phyloP scores from a whole-genome alignment of 2,113 vertebrate genomes.

The Zosterops pallidus region DNA sequence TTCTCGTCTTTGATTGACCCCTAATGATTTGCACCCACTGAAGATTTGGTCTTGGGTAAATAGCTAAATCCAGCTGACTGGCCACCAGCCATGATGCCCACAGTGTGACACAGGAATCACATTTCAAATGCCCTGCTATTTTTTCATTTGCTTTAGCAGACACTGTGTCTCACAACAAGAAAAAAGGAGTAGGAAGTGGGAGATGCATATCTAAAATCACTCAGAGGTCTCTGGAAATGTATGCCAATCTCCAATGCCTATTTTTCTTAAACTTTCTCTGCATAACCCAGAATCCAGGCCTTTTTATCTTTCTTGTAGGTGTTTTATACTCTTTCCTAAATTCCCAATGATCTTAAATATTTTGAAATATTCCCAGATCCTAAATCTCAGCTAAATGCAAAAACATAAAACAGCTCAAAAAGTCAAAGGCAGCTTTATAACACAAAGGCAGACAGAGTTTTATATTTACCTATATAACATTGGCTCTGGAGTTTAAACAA shows the following conservation, averaged over 20 bases:
- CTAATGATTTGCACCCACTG: neutral
- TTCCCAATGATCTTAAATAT: neutral
- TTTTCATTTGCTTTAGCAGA: neutral
- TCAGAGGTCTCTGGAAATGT: neutral
- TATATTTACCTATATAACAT: neutral
- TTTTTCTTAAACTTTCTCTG: neutral
- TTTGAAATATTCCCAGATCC: neutral
- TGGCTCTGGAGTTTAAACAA: neutral
- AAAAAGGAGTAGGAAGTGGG: neutral
- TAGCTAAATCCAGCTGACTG: neutral
- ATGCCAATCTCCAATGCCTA: neutral
- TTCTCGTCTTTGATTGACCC: neutral
- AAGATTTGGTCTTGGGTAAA: neutral
- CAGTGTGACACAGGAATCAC: neutral
- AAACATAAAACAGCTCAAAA: neutral
- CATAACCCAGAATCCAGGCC: neutral
- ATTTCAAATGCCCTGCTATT: neutral
- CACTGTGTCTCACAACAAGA: neutral
- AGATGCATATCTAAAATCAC: neutral
- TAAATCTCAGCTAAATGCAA: neutral
- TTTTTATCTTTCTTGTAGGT: neutral
- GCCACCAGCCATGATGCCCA: neutral
- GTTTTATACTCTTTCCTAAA: neutral
- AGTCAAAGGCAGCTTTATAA: slow-evolving; percentile 9
- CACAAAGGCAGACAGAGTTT: neutral